A percentile compares a stretch with the other conserved stretches of the same genome.
Evolutionary conservation across 2,113 vertebrate genomes (phyloP).

Genomic region (Neodontobutis hainanensis): DNA sequence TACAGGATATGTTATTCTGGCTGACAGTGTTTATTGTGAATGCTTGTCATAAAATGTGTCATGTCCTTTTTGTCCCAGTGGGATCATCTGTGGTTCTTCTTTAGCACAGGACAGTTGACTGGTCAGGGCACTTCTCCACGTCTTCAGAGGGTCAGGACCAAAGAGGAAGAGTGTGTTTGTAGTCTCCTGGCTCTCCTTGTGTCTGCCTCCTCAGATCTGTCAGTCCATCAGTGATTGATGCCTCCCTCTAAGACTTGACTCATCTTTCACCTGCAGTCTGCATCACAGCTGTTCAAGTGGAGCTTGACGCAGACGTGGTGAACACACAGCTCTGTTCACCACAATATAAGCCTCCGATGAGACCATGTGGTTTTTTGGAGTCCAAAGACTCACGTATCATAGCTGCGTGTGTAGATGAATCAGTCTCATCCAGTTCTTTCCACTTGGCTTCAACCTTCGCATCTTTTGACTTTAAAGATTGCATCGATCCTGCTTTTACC

Average conservation of each 20-base stretch:
- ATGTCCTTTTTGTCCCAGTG: constrained; percentile 42
- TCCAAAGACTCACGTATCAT: constrained; percentile 35
- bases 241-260: constrained; percentile 56
- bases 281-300: constrained; percentile 63
- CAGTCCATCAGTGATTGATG: constrained; percentile 67
- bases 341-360: constrained; percentile 31
- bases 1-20: constrained; percentile 40
- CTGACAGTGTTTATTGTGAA: constrained; percentile 13
- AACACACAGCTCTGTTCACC: constrained; percentile 28
- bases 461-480: not conserved
- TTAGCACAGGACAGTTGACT: constrained; percentile 31
- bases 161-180: constrained; percentile 38
- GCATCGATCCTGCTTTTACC: constrained; percentile 7
- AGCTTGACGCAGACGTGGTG: constrained; percentile 44
- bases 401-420: constrained; percentile 35
- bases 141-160: constrained; percentile 37
- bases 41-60: constrained; percentile 42
- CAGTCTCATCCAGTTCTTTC: constrained; percentile 32
- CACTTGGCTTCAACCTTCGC: not conserved
- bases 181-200: constrained; percentile 43
- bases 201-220: constrained; percentile 59
- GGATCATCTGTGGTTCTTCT: constrained; percentile 21
- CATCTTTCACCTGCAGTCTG: constrained; percentile 74
- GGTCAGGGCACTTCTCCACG: constrained; percentile 19
- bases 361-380: constrained; percentile 35